These are phyloP conservation scores for Xestobium rufovillosum DNA, from an alignment of 2,888 invertebrate species.

Conservation along the genomic window DNA sequence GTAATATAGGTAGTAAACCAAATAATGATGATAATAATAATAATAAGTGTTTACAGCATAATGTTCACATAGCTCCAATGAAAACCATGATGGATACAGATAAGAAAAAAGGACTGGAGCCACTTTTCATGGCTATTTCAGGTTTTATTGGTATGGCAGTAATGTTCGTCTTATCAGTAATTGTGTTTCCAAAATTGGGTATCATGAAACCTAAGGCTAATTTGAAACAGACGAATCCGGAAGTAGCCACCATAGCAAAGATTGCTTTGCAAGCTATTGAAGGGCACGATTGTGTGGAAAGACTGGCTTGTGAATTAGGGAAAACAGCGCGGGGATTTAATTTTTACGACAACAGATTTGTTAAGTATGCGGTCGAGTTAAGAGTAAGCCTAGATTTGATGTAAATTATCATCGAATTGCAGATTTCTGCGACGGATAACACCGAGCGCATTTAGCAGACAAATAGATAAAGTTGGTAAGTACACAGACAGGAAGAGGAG, in stretches of 20 bases:
- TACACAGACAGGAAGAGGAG: conserved; percentile 36
- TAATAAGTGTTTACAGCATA: conserved; percentile 38
- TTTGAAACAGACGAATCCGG: conserved; percentile 32
- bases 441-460: conserved; percentile 34
- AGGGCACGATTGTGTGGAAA: conserved; percentile 43
- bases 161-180: conserved; percentile 46
- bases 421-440: conserved; percentile 38
- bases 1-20: too few relatives aligned
- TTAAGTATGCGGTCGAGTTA: conserved; percentile 36
- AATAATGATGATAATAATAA: too few relatives aligned
- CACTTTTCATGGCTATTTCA: conserved; percentile 51
- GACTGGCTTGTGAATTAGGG: conserved; percentile 44
- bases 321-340: conserved; percentile 39
- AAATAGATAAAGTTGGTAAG: conserved; percentile 35
- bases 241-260: conserved; percentile 38
- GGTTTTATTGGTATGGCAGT: conserved; percentile 51
- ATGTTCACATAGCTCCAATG: conserved; percentile 34
- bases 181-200: conserved; percentile 46
- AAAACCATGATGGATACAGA: conserved; percentile 29
- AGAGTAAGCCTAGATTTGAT: too few relatives aligned
- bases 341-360: conserved; percentile 38
- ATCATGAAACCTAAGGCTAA: conserved; percentile 30
- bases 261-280: conserved; percentile 43
- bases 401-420: conserved; percentile 19
- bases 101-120: conserved; percentile 43